Conservation (phyloP, 2,888 invertebrate species). For the Phyllotreta striolata region DNA sequence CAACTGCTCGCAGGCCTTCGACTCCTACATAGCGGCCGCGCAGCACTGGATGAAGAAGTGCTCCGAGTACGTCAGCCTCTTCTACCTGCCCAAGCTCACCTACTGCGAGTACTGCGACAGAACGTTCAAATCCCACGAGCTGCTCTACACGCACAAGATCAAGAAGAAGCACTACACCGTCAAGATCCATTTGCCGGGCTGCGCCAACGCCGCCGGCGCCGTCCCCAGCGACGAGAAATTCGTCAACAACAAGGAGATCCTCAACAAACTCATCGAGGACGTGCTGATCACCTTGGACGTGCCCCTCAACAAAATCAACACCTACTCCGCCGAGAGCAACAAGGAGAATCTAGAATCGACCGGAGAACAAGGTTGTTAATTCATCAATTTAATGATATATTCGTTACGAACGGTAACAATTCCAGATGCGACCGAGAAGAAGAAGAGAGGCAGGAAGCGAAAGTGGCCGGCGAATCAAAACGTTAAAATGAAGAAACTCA, state of each 20-base stretch:
- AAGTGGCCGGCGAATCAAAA: constrained; percentile 51
- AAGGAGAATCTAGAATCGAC: constrained; percentile 14
- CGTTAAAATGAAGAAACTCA: constrained; percentile 44
- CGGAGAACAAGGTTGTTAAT: background rate
- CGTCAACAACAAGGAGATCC: constrained; percentile 52
- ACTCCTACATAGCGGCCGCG: constrained; percentile 65
- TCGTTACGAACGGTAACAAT: background rate
- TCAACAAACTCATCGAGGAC: constrained; percentile 58
- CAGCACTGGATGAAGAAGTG: constrained; percentile 65
- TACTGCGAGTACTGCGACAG: constrained; percentile 63
- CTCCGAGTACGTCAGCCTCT: constrained; percentile 61
- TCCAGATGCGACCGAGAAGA: constrained; percentile 37
- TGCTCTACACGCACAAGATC: constrained; percentile 67
- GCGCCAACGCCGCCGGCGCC: constrained; percentile 32
- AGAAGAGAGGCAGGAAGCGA: constrained; percentile 52
- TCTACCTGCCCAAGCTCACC: constrained; percentile 61
- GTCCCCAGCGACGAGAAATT: constrained; percentile 36
- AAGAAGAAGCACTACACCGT: constrained; percentile 63
- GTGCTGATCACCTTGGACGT: constrained; percentile 56
- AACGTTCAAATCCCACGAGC: constrained; percentile 63
- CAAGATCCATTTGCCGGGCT: constrained; percentile 52
- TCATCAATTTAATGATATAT: background rate
- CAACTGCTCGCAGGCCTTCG: constrained; percentile 60
- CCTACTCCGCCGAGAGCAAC: background rate
- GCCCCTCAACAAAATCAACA: constrained; percentile 44